phyloP scores from a whole-genome alignment of 1,140 invertebrate genomes.

The Vanessa atalanta region DNA sequence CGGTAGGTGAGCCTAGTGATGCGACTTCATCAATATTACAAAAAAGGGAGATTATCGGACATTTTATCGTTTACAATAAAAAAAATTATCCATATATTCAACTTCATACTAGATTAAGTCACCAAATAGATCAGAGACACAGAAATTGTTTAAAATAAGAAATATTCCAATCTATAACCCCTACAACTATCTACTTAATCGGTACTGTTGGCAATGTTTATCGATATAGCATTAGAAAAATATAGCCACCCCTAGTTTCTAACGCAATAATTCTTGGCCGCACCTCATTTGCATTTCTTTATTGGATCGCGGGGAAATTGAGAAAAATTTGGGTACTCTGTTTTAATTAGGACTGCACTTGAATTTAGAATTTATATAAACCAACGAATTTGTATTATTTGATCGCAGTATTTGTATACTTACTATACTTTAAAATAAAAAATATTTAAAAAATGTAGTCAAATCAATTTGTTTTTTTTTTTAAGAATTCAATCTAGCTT shows the following conservation, averaged over 20 bases:
- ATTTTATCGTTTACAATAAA: too few relatives aligned
- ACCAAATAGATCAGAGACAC: too few relatives aligned
- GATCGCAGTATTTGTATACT: background rate
- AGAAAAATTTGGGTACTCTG: conserved; percentile 68
- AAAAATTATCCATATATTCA: too few relatives aligned
- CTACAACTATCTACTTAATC: too few relatives aligned
- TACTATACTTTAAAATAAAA: background rate
- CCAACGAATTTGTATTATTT: conserved; percentile 23
- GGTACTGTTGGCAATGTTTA: background rate
- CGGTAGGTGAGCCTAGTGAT: conserved; percentile 35
- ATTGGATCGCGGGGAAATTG: conserved; percentile 71
- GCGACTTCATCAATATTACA: conserved; percentile 23
- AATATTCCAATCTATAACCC: too few relatives aligned
- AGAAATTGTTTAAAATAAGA: too few relatives aligned
- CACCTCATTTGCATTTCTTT: conserved; percentile 76
- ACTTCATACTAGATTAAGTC: too few relatives aligned
- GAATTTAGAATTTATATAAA: conserved; percentile 22
- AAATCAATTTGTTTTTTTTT: too few relatives aligned
- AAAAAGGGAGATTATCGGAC: background rate
- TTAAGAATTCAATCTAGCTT: too few relatives aligned
- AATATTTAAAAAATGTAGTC: too few relatives aligned
- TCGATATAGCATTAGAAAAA: background rate
- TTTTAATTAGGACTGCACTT: conserved; percentile 60
- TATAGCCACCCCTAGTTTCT: conserved; percentile 41
- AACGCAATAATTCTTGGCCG: conserved; percentile 66